A percentile compares a stretch with the other conserved stretches of the same genome.
Evolutionary conservation across 2,797 vertebrate genomes (phyloP).

Genomic region (Bovichtus diacanthus): DNA sequence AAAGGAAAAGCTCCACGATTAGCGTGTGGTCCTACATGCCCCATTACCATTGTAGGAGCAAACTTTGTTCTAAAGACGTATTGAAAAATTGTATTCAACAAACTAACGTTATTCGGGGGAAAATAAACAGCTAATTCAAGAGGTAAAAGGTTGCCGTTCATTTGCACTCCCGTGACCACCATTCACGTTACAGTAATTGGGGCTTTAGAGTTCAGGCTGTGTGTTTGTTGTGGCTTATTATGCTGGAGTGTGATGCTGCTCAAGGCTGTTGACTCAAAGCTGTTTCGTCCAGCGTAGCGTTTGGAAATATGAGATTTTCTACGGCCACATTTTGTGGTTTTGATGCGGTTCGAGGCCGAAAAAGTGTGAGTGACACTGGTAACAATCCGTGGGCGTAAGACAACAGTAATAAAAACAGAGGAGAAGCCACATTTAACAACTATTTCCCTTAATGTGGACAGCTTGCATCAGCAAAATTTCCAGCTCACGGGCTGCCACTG

Average conservation of each 20-base stretch:
- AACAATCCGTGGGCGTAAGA: not conserved
- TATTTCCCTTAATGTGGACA: conserved; percentile 1
- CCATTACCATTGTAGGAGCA: not conserved
- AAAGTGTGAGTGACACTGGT: not conserved
- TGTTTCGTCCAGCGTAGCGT: not conserved
- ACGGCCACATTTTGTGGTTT: not conserved
- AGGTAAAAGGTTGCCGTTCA: not conserved
- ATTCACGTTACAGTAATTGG: not conserved
- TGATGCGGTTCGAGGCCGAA: not conserved
- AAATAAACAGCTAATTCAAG: conserved; percentile 3
- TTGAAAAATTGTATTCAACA: not conserved
- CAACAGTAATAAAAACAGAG: not conserved
- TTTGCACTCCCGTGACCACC: not conserved
- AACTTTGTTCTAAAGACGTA: conserved; percentile 4
- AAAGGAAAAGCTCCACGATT: conserved; percentile 17
- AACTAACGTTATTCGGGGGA: not conserved
- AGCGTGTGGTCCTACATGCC: conserved; percentile 4
- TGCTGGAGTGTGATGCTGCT: not conserved
- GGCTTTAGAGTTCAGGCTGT: not conserved
- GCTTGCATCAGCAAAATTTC: conserved; percentile 23
- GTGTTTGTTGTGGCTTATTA: not conserved
- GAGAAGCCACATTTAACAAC: conserved; percentile 27
- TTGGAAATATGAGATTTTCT: not conserved
- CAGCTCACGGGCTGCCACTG: not conserved
- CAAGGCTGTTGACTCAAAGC: not conserved